phyloP scores from a whole-genome alignment of 2,888 invertebrate genomes.

The Synergus umbraculus region DNA sequence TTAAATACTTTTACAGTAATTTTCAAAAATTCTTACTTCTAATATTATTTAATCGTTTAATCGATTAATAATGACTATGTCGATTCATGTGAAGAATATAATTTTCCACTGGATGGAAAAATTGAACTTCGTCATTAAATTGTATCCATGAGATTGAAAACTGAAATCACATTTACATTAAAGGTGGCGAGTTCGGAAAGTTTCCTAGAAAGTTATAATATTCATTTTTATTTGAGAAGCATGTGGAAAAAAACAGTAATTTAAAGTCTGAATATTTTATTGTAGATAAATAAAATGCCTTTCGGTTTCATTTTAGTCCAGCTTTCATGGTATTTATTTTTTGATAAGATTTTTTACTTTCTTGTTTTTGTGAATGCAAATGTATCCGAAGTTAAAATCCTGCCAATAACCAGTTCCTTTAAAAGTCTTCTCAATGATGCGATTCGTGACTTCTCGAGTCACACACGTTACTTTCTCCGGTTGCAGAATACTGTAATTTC shows the following conservation, averaged over 20 bases:
- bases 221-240: neutral
- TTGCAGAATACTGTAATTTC: slow-evolving; percentile 28
- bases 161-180: neutral
- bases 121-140: neutral
- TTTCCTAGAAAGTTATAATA: neutral
- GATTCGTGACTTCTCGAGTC: slow-evolving; percentile 35
- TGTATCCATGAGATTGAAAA: neutral
- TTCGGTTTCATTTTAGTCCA: neutral
- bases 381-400: neutral
- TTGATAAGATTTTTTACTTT: neutral
- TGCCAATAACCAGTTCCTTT: slow-evolving; percentile 8
- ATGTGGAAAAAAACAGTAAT: neutral
- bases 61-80: neutral
- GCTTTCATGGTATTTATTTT: neutral
- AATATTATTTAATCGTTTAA: neutral
- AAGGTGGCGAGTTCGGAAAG: slow-evolving; percentile 8
- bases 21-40: neutral
- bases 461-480: slow-evolving; percentile 22
- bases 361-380: neutral
- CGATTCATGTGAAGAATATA: neutral
- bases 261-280: neutral
- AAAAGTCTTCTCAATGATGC: slow-evolving; percentile 20
- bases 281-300: neutral
- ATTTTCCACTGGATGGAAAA: neutral
- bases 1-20: slow-evolving; percentile 27